A percentile compares a stretch with the other conserved stretches of the same genome.
These are phyloP conservation scores for Brachypalpus laphriformis DNA, from an alignment of 2,888 invertebrate genomes.

Conservation along the genomic window DNA sequence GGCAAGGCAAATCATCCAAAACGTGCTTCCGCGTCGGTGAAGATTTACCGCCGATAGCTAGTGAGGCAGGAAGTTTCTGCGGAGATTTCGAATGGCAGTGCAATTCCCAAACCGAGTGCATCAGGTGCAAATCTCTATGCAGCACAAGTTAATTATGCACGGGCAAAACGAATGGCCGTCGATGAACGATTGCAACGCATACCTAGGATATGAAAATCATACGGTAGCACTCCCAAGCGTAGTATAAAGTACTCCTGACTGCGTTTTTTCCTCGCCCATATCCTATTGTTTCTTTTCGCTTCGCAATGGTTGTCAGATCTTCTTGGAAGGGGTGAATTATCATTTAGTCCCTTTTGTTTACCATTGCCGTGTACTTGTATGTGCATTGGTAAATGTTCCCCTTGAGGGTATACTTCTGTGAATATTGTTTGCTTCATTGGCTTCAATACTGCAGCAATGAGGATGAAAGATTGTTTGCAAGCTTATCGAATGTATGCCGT, in stretches of 20 bases:
- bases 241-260: conserved; percentile 39
- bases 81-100: too few species aligned
- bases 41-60: neutral
- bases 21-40: conserved; percentile 1
- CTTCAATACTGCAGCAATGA: conserved; percentile 46
- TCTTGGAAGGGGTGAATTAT: conserved; percentile 1
- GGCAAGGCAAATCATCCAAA: too few species aligned
- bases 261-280: conserved; percentile 2
- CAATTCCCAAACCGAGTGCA: too few species aligned
- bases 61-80: neutral
- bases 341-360: conserved; percentile 32
- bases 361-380: conserved; percentile 5
- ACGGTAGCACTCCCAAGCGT: conserved; percentile 49
- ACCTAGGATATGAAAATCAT: conserved; percentile 20
- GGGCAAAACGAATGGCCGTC: conserved; percentile 9
- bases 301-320: neutral
- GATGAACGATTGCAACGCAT: neutral
- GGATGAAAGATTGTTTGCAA: conserved; percentile 53
- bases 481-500: conserved; percentile 47
- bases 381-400: conserved; percentile 57
- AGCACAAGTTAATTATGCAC: conserved; percentile 52
- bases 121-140: conserved; percentile 36
- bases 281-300: conserved; percentile 15
- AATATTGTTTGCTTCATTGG: conserved; percentile 67
- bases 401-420: conserved; percentile 32